Percentiles rank a stretch among this genome's conserved stretches.
Conservation (phyloP, 1,140 invertebrate genomes). For the Camponotus pennsylvanicus region DNA sequence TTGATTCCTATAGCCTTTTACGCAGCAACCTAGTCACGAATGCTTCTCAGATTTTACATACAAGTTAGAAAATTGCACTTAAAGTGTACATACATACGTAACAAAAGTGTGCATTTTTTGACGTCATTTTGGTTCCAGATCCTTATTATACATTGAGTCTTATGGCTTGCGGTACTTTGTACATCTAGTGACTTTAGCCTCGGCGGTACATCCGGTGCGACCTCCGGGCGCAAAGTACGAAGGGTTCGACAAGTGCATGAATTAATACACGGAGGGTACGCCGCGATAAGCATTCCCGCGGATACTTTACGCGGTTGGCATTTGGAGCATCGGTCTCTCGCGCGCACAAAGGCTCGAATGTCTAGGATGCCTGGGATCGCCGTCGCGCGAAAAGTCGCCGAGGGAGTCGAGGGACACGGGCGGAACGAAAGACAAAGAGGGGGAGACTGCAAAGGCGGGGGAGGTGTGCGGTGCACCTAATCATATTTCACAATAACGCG, state of each 20-base stretch:
- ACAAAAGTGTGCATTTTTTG: too few species aligned
- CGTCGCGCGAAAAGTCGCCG: slow-evolving; percentile 58
- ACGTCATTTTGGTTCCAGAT: too few species aligned
- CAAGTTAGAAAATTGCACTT: too few species aligned
- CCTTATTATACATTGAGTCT: too few species aligned
- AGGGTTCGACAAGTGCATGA: slow-evolving; percentile 54
- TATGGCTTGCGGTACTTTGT: too few species aligned
- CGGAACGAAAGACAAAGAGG: slow-evolving; percentile 31
- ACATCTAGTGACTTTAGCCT: too few species aligned
- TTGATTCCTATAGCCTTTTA: too few species aligned
- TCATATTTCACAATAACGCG: slow-evolving; percentile 81
- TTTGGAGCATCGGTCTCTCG: slow-evolving; percentile 65
- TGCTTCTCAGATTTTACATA: too few species aligned
- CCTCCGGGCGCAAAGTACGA: slow-evolving; percentile 27
- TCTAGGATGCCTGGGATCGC: slow-evolving; percentile 73
- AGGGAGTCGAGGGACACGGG: slow-evolving; percentile 52
- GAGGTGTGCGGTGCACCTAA: slow-evolving; percentile 71
- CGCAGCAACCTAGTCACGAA: too few species aligned
- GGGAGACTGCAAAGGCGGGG: neutral
- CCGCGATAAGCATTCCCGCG: slow-evolving; percentile 57
- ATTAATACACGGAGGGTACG: slow-evolving; percentile 48
- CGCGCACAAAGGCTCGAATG: slow-evolving; percentile 75
- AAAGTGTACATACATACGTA: too few species aligned
- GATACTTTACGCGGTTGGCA: slow-evolving; percentile 64
- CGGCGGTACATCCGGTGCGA: neutral